Evolutionary conservation across 2,113 vertebrate species (phyloP), one percentile per base, ranked within the genome.

Genomic region (Lagenorhynchus albirostris): DNA sequence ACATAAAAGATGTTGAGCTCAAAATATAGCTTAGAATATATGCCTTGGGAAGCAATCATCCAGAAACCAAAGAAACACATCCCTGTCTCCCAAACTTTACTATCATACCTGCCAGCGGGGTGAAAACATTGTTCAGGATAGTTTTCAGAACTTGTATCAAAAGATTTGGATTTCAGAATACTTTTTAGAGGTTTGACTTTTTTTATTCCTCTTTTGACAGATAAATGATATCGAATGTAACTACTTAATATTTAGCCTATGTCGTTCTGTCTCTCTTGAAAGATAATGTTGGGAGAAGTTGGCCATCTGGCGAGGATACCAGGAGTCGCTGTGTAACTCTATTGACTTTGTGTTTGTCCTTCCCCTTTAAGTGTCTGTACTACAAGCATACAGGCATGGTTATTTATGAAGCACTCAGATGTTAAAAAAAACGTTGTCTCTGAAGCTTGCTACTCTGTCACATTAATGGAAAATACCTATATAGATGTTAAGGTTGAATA

Each of bases 71-170:
- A 62, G 38, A 55, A 41, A 60, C 6, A 17, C 7, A 77, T 17
- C 18, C 6, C 4, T 53, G 20, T 29, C 18, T 74, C 89, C 36
- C n/a, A 76, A 33, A 26, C 10, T 25, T 55, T 13, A 65, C 29
- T 10, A 2, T 33, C 62, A n/a, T 14, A 23, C 36, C 21, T 31
- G 41, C 26, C 3, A 0, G 25, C 1, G 21, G 21, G 18, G 3
- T 5, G 21, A 67, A 33, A n/a, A 86, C 17, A 53, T 41, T 2
- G 13, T 47, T 17, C 0, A 80, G 41, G 26, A 70, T 5, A 9
- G 25, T 60, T 47, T 60, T 85, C 25, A 67, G 84, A 91, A 76
- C 1, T 12, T 74, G n/a, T 65, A 58, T 47, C 26, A 79, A 31
- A 89, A 63, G 26, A 79, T 31, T 47, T 62, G 14, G 29, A 44